Base-by-base conservation (phyloP, 2,113 vertebrate species). In the Aspidoscelis tigris region DNA sequence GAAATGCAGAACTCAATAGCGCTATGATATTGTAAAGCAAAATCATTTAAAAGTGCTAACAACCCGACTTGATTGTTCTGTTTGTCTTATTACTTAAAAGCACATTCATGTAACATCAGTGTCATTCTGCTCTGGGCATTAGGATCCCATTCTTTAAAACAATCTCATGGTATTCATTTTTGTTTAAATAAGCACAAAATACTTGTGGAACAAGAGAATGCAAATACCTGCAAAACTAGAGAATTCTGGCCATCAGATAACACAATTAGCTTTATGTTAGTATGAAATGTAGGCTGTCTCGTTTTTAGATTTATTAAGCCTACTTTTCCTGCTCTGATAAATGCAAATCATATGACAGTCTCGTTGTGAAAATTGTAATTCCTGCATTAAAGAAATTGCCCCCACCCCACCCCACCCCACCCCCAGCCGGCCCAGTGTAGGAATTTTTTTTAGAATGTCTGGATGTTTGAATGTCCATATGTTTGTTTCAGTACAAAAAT, bases 231-330 rank as follows among this genome's bases (percentile, higher is more conserved):
- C 5, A 73, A 14, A 55, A 50, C 14, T 18, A 86, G 78, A 88
- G 4, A 1, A 44, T 75, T 11, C 64, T 44, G 80, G 78, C 47
- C 78, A 71, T 81, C 53, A 5, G 73, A 75, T 82, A 87, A 76
- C 20, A 9, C 68, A 43, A 89, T 90, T 89, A 84, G 79, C 61
- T 85, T 41, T n/a, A 12, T 78, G 85, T 90, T 76, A 43, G 43
- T n/a, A 4, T 78, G 1, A 73, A 58, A 47, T 82, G 90, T 91
- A 80, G 77, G 43, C 7, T 55, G 7, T 1, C 80, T 4, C 43
- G 1, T n/a, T 3, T 71, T 44, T 86, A 26, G 2, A 22, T 88
- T 91, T 80, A 86, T 61, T 75, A 71, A 87, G n/a, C 86, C 44
- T 22, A 39, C 41, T 87, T 8, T 68, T 88, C 53, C n/a, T 72